Evolutionary conservation across 2,797 vertebrate species (phyloP).

Genomic region (Neoniphon sammara): DNA sequence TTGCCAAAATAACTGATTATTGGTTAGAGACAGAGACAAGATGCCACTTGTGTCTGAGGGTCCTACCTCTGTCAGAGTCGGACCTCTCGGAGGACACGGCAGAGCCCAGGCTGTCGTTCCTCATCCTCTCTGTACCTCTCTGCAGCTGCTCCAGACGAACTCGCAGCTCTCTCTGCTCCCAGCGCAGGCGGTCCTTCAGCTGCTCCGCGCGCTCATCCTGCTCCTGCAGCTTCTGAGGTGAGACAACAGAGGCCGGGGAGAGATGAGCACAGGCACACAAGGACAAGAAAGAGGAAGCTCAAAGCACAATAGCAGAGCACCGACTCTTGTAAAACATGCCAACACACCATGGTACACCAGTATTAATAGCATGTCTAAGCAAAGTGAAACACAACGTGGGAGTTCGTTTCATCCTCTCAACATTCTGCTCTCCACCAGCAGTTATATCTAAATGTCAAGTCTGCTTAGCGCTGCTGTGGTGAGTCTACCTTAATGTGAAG

Average conservation of each 20-base stretch:
- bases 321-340: no score
- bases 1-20: not conserved
- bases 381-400: no score
- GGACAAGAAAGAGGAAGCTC: no score
- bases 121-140: slow-evolving; percentile 81
- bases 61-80: slow-evolving; percentile 90
- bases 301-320: no score
- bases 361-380: no score
- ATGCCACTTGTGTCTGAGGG: not conserved
- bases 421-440: not conserved
- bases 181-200: slow-evolving; percentile 88
- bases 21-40: not conserved
- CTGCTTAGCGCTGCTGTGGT: no score
- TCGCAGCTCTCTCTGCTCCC: slow-evolving; percentile 87
- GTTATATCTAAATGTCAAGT: no score
- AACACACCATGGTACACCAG: no score
- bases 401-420: not conserved
- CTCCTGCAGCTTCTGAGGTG: slow-evolving; percentile 89
- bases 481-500: slow-evolving; percentile 91
- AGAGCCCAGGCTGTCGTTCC: slow-evolving; percentile 90
- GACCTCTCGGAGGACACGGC: slow-evolving; percentile 91
- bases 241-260: not conserved
- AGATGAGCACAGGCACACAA: not conserved
- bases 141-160: slow-evolving; percentile 87
- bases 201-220: slow-evolving; percentile 87